Evolutionary conservation across 1,140 invertebrate genomes (phyloP), one percentile per base, ranked within the genome.

Genomic region (Atta cephalotes): DNA sequence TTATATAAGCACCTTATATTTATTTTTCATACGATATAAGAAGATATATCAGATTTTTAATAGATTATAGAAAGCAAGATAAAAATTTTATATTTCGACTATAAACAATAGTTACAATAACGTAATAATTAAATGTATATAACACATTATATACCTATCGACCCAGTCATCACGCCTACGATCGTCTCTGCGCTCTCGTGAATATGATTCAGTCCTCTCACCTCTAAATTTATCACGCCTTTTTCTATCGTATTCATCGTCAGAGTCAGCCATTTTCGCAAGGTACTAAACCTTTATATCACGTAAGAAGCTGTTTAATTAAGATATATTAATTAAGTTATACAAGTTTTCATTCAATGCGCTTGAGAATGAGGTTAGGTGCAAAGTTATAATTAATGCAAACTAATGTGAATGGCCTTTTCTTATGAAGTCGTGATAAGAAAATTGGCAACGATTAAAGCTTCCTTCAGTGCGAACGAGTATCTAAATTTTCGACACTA

Each of bases 241-340:
- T 93, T 98, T 98, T 39, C 98, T 96, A 94, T 98, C 98, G 92
- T 98, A 98, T 93, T 98, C 98, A 95, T 98, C 98, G 94, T 98
- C 98, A 90, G 98, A 98, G 93, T 98, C 98, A 87, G 95, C 98
- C 98, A 98, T 98, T 9, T 66, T 87, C 51, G 21, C 7, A 39
- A 60, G n/a, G 16, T 21, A 21, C 12, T 31, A 53, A 63, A 71
- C 7, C 25, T 63, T 51, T 87, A 66, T 60, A 56, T 14, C 58
- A 25, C 2, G 9, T 39, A 3, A 56, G 5, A 53, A n/a, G 45
- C 9, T n/a, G 35, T 39, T 68, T 39, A 39, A 39, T n/a, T 21
- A 21, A 21, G 35, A 5, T 39, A 68, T 18, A 14, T 0, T 0
- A 68, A 10, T 45, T 4, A 0, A 31, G 31, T 6, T 35, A 35